Percentiles rank a stretch among this genome's conserved stretches.
Conservation (phyloP, 2,113 vertebrate species). For the Pandion haliaetus region DNA sequence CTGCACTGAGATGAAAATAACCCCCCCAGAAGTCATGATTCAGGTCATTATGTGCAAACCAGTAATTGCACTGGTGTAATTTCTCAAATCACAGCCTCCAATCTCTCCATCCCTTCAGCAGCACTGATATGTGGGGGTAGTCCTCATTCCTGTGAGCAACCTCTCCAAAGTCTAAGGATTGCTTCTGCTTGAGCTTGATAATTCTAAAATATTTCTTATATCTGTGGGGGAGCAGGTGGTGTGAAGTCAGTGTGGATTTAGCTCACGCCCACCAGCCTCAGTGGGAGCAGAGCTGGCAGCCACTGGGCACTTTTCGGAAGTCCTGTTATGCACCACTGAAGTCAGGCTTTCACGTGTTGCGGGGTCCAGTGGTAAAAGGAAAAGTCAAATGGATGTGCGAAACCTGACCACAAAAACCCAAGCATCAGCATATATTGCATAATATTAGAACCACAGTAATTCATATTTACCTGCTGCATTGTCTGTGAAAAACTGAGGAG, state of each 20-base stretch:
- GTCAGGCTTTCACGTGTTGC: neutral
- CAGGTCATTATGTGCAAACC: slow-evolving; percentile 17
- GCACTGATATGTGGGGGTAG: neutral
- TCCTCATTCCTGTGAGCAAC: neutral
- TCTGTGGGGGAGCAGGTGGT: neutral
- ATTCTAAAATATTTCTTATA: neutral
- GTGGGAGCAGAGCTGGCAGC: neutral
- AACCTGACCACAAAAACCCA: neutral
- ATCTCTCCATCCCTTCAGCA: neutral
- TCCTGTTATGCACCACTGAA: neutral
- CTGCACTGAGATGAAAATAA: neutral
- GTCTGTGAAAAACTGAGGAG: neutral
- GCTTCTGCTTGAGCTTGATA: neutral
- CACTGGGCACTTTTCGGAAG: neutral
- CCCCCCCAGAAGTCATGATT: neutral
- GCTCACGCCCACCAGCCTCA: neutral
- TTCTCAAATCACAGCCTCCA: neutral
- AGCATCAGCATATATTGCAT: neutral
- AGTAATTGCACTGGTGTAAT: neutral
- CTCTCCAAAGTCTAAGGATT: neutral
- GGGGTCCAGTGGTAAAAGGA: neutral
- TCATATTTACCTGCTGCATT: neutral
- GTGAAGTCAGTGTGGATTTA: neutral
- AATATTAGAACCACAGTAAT: neutral
- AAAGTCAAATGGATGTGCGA: neutral